phyloP scores from a whole-genome alignment of 1,140 invertebrate species.

The Metopolophium dirhodum region DNA sequence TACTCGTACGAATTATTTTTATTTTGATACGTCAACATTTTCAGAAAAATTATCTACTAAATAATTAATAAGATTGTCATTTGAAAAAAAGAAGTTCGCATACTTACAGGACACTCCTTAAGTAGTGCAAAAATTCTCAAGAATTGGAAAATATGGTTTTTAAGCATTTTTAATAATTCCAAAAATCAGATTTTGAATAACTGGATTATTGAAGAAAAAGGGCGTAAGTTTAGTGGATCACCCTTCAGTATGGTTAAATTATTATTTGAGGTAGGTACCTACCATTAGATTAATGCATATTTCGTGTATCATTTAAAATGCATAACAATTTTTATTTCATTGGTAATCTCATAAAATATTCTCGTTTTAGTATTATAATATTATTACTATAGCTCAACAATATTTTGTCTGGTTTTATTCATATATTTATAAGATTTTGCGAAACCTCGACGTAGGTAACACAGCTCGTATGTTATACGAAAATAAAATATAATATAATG shows the following conservation, averaged over 20 bases:
- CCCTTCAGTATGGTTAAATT: not conserved
- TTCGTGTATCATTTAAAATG: not conserved
- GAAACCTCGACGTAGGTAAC: not conserved
- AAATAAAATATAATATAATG: not conserved
- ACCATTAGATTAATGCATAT: not conserved
- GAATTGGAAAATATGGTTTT: too few species aligned
- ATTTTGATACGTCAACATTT: too few species aligned
- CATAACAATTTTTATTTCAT: not conserved
- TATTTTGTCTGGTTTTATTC: conserved; percentile 1
- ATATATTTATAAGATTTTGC: not conserved
- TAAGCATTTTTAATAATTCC: too few species aligned
- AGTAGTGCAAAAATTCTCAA: too few species aligned
- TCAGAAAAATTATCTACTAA: too few species aligned
- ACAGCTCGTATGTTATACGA: not conserved
- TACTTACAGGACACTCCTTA: too few species aligned
- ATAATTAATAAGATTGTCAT: too few species aligned
- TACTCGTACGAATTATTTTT: too few species aligned
- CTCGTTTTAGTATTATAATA: not conserved
- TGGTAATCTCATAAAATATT: not conserved
- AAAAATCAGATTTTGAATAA: too few species aligned
- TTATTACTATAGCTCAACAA: not conserved
- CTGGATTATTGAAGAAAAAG: too few species aligned
- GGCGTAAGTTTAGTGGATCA: too few species aligned
- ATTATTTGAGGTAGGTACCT: not conserved
- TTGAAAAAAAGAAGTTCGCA: too few species aligned